A percentile compares a stretch with the other conserved stretches of the same genome.
These are phyloP conservation scores for Peribatodes rhomboidaria DNA, from an alignment of 2,888 invertebrate species.

Conservation along the genomic window DNA sequence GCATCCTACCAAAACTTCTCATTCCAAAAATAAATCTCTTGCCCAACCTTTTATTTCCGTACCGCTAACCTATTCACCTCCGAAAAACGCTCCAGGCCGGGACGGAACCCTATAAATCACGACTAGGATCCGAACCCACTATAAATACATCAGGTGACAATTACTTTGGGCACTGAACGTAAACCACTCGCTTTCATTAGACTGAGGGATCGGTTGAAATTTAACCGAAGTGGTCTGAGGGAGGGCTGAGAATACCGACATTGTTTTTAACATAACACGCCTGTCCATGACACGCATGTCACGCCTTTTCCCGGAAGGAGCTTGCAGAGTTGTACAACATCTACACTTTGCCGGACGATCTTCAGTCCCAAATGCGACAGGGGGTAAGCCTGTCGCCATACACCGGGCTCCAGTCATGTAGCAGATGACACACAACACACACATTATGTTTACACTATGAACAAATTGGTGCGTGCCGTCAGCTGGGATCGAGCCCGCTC, in stretches of 20 bases:
- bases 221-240: background rate
- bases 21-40: conserved; percentile 10
- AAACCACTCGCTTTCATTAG: conserved; percentile 38
- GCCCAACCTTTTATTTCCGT: conserved; percentile 19
- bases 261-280: too few species aligned
- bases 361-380: too few species aligned
- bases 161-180: conserved; percentile 53
- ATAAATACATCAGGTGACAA: conserved; percentile 71
- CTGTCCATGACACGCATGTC: too few species aligned
- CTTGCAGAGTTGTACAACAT: too few species aligned
- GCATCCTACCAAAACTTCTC: background rate
- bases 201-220: conserved; percentile 22
- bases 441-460: too few species aligned
- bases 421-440: too few species aligned
- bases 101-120: conserved; percentile 56
- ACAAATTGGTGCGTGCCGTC: too few species aligned
- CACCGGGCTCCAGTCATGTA: too few species aligned
- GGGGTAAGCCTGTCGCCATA: too few species aligned
- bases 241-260: background rate
- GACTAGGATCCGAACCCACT: conserved; percentile 53
- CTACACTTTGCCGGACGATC: too few species aligned
- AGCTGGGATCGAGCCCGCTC: too few species aligned
- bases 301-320: too few species aligned
- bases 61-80: conserved; percentile 33
- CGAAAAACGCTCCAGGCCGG: conserved; percentile 24